These are phyloP conservation scores for Agrypnus murinus DNA, from an alignment of 2,888 invertebrate genomes.

Conservation along the genomic window DNA sequence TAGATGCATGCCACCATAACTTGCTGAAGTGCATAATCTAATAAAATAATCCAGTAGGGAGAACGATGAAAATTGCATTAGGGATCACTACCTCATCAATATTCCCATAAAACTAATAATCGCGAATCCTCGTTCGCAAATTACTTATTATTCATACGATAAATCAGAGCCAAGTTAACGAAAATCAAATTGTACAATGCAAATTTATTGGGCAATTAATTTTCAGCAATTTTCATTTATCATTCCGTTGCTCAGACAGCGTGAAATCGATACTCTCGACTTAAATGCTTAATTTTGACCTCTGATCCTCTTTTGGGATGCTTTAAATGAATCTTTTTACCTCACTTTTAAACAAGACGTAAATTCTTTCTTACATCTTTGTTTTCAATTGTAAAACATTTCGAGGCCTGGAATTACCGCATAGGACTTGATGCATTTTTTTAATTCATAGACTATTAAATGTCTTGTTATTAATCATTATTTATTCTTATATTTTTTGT, in stretches of 20 bases:
- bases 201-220: conserved; percentile 33
- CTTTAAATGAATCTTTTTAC: conserved; percentile 16
- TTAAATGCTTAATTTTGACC: conserved; percentile 26
- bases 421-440: too few species aligned
- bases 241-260: conserved; percentile 28
- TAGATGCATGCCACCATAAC: too few species aligned
- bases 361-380: background rate
- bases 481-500: too few species aligned
- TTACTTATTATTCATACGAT: conserved; percentile 30
- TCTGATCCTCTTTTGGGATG: conserved; percentile 11
- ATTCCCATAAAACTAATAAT: too few species aligned
- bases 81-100: too few species aligned
- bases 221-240: conserved; percentile 32
- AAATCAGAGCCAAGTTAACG: conserved; percentile 27
- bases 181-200: conserved; percentile 34
- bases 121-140: conserved; percentile 20
- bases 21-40: too few species aligned
- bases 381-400: too few species aligned
- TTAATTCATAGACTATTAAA: too few species aligned
- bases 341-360: conserved; percentile 9
- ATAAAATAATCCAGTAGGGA: too few species aligned
- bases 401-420: too few species aligned
- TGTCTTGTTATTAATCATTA: too few species aligned
- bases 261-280: conserved; percentile 27
- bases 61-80: too few species aligned